A percentile compares a stretch with the other conserved stretches of the same genome.
phyloP scores from a whole-genome alignment of 1,140 invertebrate species.

The Cotesia chilonis region DNA sequence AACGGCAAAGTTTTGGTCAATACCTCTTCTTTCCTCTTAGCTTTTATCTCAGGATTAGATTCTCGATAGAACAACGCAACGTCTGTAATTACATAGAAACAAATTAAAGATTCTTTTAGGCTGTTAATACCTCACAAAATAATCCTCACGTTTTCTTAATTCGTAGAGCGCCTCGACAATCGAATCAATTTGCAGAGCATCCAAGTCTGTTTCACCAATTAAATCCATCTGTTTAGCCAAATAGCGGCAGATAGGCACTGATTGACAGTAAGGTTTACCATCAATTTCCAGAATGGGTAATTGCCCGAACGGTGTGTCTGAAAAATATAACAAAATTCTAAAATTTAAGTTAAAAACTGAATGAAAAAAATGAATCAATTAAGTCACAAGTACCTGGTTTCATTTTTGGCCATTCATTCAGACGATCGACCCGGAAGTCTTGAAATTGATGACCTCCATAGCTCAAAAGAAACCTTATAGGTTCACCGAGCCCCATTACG shows the following conservation, averaged over 20 bases:
- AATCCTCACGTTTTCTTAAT: conserved; percentile 52
- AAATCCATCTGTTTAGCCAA: conserved; percentile 66
- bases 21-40: conserved; percentile 48
- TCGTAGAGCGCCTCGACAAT: conserved; percentile 53
- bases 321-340: conserved; percentile 22
- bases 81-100: conserved; percentile 29
- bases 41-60: conserved; percentile 49
- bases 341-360: conserved; percentile 10
- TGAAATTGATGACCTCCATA: conserved; percentile 73
- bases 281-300: conserved; percentile 69
- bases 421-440: conserved; percentile 68
- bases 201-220: conserved; percentile 63
- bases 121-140: too few relatives aligned
- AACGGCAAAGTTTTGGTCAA: conserved; percentile 54
- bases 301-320: conserved; percentile 67
- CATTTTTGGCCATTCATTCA: conserved; percentile 62
- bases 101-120: not conserved
- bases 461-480: conserved; percentile 73
- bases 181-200: conserved; percentile 58
- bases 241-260: conserved; percentile 67
- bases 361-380: not conserved
- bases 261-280: conserved; percentile 65
- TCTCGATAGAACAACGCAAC: conserved; percentile 50
- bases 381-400: conserved; percentile 60
- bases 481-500: conserved; percentile 73